A percentile compares a stretch with the other conserved stretches of the same genome.
phyloP scores from a whole-genome alignment of 2,888 invertebrate species.

The Drosophila eohydei region DNA sequence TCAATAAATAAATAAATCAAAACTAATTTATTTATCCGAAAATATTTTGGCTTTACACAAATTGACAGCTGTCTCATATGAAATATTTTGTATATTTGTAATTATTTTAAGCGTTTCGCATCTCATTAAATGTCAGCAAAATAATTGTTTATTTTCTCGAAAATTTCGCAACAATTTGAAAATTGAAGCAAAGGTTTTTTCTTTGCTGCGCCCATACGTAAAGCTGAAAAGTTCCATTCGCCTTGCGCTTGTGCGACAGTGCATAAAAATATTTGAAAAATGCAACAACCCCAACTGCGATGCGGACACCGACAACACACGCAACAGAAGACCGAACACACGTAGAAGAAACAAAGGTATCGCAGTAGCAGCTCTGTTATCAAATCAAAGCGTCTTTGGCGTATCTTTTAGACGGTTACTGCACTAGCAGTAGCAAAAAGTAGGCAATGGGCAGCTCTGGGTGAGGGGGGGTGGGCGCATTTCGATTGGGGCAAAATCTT shows the following conservation, averaged over 20 bases:
- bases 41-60: background rate
- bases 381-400: constrained; percentile 66
- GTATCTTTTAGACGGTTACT: constrained; percentile 23
- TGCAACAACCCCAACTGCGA: constrained; percentile 47
- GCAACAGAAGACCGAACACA: constrained; percentile 25
- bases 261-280: constrained; percentile 76
- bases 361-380: constrained; percentile 52
- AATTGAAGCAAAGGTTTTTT: constrained; percentile 37
- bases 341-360: constrained; percentile 6
- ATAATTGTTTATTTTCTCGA: too few species aligned
- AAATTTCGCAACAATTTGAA: constrained; percentile 38
- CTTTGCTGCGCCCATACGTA: constrained; percentile 38
- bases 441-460: background rate
- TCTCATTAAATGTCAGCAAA: background rate
- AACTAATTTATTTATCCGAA: background rate
- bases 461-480: constrained; percentile 18
- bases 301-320: constrained; percentile 39
- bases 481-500: constrained; percentile 71
- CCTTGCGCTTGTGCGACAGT: constrained; percentile 73
- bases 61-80: background rate
- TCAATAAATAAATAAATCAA: background rate
- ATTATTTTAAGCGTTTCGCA: background rate
- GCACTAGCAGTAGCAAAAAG: constrained; percentile 27
- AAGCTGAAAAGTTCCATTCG: constrained; percentile 54
- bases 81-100: too few species aligned